phyloP scores from a whole-genome alignment of 2,113 vertebrate species.

The Pelobates fuscus region DNA sequence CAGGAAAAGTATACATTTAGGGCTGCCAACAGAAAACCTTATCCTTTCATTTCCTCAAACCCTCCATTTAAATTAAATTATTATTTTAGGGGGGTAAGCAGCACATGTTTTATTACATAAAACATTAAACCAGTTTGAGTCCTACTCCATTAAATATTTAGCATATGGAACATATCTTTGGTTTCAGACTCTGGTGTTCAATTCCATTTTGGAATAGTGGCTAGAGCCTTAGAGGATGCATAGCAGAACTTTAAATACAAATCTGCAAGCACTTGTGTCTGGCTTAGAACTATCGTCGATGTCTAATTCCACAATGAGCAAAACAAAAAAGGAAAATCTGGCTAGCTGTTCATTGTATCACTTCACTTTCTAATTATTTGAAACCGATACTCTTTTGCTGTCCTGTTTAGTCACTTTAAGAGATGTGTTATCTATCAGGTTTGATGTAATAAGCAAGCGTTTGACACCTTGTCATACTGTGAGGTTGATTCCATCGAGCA shows the following conservation, averaged over 20 bases:
- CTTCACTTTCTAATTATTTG: not conserved
- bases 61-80: not conserved
- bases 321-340: constrained; percentile 29
- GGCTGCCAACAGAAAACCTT: not conserved
- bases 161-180: not conserved
- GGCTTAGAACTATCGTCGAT: constrained; percentile 4
- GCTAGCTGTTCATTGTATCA: constrained; percentile 30
- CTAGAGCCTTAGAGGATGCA: constrained; percentile 6
- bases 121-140: not conserved
- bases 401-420: not conserved
- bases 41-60: not conserved
- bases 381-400: not conserved
- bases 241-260: not conserved
- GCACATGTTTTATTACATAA: not conserved
- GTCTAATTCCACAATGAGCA: constrained; percentile 1
- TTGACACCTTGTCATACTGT: not conserved
- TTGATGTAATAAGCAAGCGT: not conserved
- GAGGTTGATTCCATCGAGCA: not conserved
- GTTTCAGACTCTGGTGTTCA: not conserved
- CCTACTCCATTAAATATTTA: not conserved
- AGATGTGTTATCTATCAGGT: not conserved
- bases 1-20: not conserved
- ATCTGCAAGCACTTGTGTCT: constrained; percentile 4
- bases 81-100: not conserved
- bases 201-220: not conserved